Percentiles rank a stretch among this genome's conserved stretches.
Conservation (phyloP, 2,113 vertebrate genomes). For the Asarcornis scutulata region DNA sequence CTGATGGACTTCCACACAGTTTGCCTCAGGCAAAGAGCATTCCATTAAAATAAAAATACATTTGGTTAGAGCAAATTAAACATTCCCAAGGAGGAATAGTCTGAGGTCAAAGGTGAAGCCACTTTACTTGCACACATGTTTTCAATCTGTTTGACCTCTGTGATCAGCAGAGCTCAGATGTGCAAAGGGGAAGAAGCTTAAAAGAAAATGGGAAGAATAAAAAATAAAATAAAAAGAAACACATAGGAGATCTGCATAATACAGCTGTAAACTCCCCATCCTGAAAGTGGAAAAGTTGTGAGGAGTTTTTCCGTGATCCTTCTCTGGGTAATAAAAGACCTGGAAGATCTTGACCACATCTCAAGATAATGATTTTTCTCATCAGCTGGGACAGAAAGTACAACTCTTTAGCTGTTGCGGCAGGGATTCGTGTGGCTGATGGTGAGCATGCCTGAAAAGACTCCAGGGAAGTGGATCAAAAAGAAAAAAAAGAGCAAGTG, state of each 20-base stretch:
- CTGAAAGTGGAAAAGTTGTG: neutral
- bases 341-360: neutral
- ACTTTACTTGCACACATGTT: constrained; percentile 70
- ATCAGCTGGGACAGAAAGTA: neutral
- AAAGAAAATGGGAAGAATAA: constrained; percentile 17
- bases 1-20: constrained; percentile 65
- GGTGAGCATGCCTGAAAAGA: neutral
- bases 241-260: neutral
- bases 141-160: constrained; percentile 71
- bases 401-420: neutral
- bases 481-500: neutral
- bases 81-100: constrained; percentile 66
- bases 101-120: constrained; percentile 67
- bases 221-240: constrained; percentile 34
- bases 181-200: constrained; percentile 49
- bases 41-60: constrained; percentile 71
- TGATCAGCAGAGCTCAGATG: constrained; percentile 67
- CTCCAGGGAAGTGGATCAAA: neutral
- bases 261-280: neutral
- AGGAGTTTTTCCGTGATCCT: constrained; percentile 2
- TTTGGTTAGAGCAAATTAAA: constrained; percentile 73
- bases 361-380: neutral
- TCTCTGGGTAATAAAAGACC: neutral
- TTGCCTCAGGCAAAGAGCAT: constrained; percentile 70
- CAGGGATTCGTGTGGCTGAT: neutral